Conservation (phyloP, 1,140 invertebrate genomes). For the Halesus radiatus region DNA sequence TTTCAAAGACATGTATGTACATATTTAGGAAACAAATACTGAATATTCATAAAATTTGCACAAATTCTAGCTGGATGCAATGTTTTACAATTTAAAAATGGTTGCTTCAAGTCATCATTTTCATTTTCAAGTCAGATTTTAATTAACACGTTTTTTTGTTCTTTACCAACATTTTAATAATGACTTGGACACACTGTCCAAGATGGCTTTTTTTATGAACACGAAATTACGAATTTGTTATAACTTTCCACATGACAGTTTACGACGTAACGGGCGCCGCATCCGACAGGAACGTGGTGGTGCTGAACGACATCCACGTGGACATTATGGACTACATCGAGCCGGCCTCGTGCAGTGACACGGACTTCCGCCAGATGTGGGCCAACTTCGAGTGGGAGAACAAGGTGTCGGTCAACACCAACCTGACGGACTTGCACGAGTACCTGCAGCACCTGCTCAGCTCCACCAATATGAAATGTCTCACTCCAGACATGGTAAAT, state of each 20-base stretch:
- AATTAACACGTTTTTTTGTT: no score
- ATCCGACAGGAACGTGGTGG: slow-evolving; percentile 96
- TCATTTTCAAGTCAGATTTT: no score
- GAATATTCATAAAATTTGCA: no score
- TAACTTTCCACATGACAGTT: slow-evolving; percentile 70
- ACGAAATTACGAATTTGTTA: no score
- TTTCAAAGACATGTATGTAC: no score
- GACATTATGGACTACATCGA: slow-evolving; percentile 99
- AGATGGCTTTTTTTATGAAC: no score
- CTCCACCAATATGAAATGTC: slow-evolving; percentile 98
- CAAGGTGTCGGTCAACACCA: slow-evolving; percentile 98
- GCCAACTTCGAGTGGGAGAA: slow-evolving; percentile 99
- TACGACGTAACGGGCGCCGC: slow-evolving; percentile 95
- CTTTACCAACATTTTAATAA: no score
- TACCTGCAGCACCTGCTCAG: slow-evolving; percentile 94
- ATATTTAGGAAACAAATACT: no score
- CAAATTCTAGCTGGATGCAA: no score
- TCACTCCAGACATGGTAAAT: slow-evolving; percentile 91
- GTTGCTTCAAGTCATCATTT: no score
- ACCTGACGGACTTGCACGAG: slow-evolving; percentile 91
- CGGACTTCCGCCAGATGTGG: slow-evolving; percentile 99
- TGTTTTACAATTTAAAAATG: no score
- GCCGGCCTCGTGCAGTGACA: slow-evolving; percentile 94
- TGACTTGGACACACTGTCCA: no score
- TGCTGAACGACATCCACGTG: slow-evolving; percentile 99